These are phyloP conservation scores for Danionella cerebrum DNA, from an alignment of 2,113 vertebrate genomes.

Conservation along the genomic window DNA sequence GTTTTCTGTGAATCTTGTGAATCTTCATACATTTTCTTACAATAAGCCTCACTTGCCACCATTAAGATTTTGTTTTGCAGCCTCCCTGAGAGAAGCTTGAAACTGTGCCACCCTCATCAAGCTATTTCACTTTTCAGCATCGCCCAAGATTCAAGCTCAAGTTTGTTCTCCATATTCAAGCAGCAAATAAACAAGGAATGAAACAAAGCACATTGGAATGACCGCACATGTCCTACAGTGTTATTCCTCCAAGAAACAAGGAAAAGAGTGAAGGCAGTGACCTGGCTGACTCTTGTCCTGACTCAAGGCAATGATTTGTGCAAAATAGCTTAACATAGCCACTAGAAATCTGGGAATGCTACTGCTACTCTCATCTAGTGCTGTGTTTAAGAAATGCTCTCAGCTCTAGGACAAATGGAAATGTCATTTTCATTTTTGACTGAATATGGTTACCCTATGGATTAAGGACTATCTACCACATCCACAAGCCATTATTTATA, in stretches of 20 bases:
- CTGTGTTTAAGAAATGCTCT: background rate
- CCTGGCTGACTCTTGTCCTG: constrained; percentile 31
- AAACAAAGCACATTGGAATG: constrained; percentile 50
- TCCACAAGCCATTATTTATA: too few relatives aligned
- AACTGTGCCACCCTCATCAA: constrained; percentile 39
- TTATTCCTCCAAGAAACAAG: constrained; percentile 15
- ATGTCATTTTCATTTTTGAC: constrained; percentile 35
- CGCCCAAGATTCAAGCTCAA: constrained; percentile 32
- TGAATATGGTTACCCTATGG: too few relatives aligned
- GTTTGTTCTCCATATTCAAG: constrained; percentile 39
- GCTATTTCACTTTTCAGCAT: constrained; percentile 44
- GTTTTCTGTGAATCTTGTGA: constrained; percentile 10
- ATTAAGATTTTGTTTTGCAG: constrained; percentile 61
- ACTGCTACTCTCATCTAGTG: constrained; percentile 14
- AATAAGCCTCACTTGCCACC: constrained; percentile 64
- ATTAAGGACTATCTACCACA: too few relatives aligned
- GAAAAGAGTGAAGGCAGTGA: constrained; percentile 24
- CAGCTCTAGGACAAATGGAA: background rate
- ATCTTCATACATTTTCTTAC: constrained; percentile 41
- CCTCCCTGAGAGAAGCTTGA: constrained; percentile 51
- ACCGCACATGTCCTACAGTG: constrained; percentile 44
- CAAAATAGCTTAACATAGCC: constrained; percentile 18
- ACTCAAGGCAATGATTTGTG: constrained; percentile 18
- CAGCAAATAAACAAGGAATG: constrained; percentile 47
- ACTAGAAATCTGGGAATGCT: background rate